Evolutionary conservation across 2,797 vertebrate genomes (phyloP).

Genomic region (Orestias chungarensis): DNA sequence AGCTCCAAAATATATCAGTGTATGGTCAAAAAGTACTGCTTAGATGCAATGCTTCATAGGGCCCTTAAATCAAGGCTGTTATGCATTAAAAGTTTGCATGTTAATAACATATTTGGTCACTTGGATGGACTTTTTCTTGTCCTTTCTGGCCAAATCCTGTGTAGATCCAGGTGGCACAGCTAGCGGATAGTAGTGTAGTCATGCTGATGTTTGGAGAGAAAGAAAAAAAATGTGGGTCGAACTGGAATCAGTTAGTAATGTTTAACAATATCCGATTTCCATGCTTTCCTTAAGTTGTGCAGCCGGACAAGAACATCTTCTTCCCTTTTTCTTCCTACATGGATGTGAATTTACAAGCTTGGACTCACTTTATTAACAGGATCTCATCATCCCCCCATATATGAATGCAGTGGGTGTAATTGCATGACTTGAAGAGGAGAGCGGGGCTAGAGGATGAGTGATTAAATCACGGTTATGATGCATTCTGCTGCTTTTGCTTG

Average conservation of each 20-base stretch:
- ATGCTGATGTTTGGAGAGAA: not conserved
- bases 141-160: not conserved
- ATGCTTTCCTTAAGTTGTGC: not conserved
- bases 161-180: not conserved
- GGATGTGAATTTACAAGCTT: not conserved
- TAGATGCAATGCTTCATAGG: not conserved
- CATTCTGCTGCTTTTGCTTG: not conserved
- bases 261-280: not conserved
- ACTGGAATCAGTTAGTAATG: not conserved
- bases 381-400: not conserved
- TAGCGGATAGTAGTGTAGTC: not conserved
- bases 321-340: not conserved
- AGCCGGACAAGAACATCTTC: not conserved
- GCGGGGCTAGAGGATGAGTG: not conserved
- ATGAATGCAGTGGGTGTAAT: not conserved
- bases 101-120: not conserved
- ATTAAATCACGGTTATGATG: conserved; percentile 2
- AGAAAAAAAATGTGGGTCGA: not conserved
- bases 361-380: not conserved
- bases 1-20: not conserved
- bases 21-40: not conserved
- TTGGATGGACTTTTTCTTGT: not conserved
- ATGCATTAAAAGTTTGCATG: not conserved
- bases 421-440: not conserved
- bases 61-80: not conserved